Evolutionary conservation across 1,140 invertebrate genomes (phyloP).

Genomic region (Steinernema khuongi): DNA sequence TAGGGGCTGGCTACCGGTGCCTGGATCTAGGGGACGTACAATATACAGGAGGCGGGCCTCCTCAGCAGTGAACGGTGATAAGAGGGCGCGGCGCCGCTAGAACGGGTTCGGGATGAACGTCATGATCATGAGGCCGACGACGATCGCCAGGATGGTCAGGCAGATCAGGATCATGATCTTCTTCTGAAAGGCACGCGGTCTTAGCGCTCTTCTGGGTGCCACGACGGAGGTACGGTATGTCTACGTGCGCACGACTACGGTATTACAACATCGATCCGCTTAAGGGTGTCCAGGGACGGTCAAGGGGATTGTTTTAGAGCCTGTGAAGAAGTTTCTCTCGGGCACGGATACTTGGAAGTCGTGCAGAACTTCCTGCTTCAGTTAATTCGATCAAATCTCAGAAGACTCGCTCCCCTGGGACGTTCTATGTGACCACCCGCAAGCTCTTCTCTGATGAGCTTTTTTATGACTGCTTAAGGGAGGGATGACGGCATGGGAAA

Average conservation of each 20-base stretch:
- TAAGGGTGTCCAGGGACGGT: slow-evolving; percentile 13
- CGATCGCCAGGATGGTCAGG: slow-evolving; percentile 78
- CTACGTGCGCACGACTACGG: slow-evolving; percentile 4
- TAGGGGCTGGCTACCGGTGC: slow-evolving; percentile 25
- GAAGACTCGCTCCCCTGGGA: too few species aligned
- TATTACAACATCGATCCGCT: slow-evolving; percentile 1
- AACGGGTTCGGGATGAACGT: slow-evolving; percentile 52
- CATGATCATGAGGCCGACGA: slow-evolving; percentile 65
- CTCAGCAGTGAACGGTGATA: slow-evolving; percentile 5
- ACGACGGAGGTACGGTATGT: slow-evolving; percentile 16
- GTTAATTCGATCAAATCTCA: too few species aligned
- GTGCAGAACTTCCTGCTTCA: too few species aligned
- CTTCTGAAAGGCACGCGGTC: slow-evolving; percentile 71
- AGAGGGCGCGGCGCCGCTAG: slow-evolving; percentile 25
- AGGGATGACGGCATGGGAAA: too few species aligned
- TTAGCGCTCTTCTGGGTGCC: slow-evolving; percentile 6
- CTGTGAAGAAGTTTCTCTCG: too few species aligned
- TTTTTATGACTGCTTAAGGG: too few species aligned
- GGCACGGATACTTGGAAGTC: too few species aligned
- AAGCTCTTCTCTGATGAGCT: too few species aligned
- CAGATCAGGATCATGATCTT: slow-evolving; percentile 98
- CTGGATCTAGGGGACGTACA: slow-evolving; percentile 19
- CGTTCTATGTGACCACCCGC: too few species aligned
- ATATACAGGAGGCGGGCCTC: slow-evolving; percentile 7
- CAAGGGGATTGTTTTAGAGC: too few species aligned